Evolutionary conservation across 2,113 vertebrate genomes (phyloP).

Genomic region (Cromileptes altivelis): DNA sequence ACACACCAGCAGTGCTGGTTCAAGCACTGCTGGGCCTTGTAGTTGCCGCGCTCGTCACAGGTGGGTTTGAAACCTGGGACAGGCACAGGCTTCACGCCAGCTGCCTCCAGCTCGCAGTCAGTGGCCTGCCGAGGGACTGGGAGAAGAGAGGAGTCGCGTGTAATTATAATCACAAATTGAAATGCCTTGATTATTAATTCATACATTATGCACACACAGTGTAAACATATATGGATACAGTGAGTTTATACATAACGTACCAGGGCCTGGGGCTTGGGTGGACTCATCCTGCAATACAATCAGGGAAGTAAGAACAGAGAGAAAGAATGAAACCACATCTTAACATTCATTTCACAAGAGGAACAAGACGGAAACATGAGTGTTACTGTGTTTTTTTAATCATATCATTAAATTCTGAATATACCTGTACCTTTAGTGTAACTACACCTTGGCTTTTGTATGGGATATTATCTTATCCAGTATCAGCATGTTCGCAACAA

Average conservation of each 20-base stretch:
- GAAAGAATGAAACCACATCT: neutral
- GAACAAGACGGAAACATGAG: neutral
- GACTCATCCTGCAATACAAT: slow-evolving; percentile 55
- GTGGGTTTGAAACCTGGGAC: slow-evolving; percentile 31
- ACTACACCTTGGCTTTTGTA: neutral
- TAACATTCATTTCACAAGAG: neutral
- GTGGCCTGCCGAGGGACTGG: slow-evolving; percentile 34
- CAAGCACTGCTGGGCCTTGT: slow-evolving; percentile 63
- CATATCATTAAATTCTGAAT: neutral
- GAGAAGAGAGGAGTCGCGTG: neutral
- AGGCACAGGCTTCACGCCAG: neutral
- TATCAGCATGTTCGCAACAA: neutral
- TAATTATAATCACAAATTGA: neutral
- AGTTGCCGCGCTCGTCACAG: slow-evolving; percentile 63
- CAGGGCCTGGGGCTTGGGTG: neutral
- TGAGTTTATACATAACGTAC: slow-evolving; percentile 38
- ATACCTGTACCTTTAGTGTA: neutral
- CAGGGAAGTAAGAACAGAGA: neutral
- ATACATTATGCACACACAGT: neutral
- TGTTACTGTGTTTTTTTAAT: neutral
- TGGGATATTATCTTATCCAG: neutral
- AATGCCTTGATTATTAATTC: neutral
- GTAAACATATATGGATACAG: neutral
- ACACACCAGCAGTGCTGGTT: slow-evolving; percentile 50
- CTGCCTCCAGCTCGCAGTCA: slow-evolving; percentile 58